Evolutionary conservation across 2,113 vertebrate species (phyloP).

Genomic region (Ceratotherium simum): DNA sequence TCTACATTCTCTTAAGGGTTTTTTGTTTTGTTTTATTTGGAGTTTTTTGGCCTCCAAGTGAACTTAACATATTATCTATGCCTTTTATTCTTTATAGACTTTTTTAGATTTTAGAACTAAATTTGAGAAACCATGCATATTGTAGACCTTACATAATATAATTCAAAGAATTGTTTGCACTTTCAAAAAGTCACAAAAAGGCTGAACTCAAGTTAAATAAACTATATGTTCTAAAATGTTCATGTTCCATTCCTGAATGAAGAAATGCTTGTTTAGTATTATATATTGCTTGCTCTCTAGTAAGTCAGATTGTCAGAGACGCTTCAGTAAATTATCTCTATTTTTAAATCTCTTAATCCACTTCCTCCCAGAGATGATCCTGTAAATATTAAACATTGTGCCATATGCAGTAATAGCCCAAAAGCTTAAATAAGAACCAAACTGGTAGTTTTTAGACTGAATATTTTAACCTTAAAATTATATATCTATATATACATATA

Average conservation of each 20-base stretch:
- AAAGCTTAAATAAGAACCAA: slow-evolving; percentile 82
- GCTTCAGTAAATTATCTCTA: slow-evolving; percentile 81
- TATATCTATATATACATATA: slow-evolving; percentile 67
- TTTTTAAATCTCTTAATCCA: slow-evolving; percentile 79
- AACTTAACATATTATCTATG: slow-evolving; percentile 72
- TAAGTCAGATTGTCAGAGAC: slow-evolving; percentile 85
- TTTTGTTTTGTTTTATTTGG: slow-evolving; percentile 75
- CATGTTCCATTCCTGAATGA: slow-evolving; percentile 77
- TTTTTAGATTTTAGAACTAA: slow-evolving; percentile 70
- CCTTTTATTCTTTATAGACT: slow-evolving; percentile 74
- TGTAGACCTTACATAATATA: slow-evolving; percentile 73
- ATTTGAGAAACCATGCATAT: slow-evolving; percentile 84
- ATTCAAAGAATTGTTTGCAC: slow-evolving; percentile 73
- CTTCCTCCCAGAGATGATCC: slow-evolving; percentile 77
- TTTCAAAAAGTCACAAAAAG: slow-evolving; percentile 80
- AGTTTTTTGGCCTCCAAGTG: slow-evolving; percentile 78
- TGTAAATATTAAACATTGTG: slow-evolving; percentile 79
- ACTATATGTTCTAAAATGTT: slow-evolving; percentile 75
- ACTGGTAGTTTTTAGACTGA: slow-evolving; percentile 80
- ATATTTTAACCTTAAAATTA: slow-evolving; percentile 84
- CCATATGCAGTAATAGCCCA: slow-evolving; percentile 81
- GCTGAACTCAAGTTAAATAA: slow-evolving; percentile 74
- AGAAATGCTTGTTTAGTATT: slow-evolving; percentile 64
- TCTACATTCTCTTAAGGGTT: slow-evolving; percentile 74
- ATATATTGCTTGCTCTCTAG: slow-evolving; percentile 75